Evolutionary conservation across 2,888 invertebrate genomes (phyloP).

Genomic region (Arctia plantaginis): DNA sequence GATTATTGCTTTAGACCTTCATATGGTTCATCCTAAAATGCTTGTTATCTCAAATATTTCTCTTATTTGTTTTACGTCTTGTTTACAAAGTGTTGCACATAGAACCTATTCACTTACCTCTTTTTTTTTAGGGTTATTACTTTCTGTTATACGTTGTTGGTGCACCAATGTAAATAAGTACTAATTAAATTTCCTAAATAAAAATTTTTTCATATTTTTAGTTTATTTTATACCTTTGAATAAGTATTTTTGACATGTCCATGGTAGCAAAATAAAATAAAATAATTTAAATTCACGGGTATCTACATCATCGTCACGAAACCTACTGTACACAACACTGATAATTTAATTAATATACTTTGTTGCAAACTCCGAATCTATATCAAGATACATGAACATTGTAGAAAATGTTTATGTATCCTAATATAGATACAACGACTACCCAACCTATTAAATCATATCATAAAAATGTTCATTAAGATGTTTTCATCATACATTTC

Average conservation of each 20-base stretch:
- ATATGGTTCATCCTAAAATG: background rate
- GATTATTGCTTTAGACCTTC: constrained; percentile 3
- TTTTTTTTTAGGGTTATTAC: background rate
- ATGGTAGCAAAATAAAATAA: background rate
- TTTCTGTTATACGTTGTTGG: background rate
- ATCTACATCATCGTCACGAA: background rate
- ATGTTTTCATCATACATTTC: constrained; percentile 27
- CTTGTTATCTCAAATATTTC: background rate
- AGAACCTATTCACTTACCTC: background rate
- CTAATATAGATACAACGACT: constrained; percentile 23
- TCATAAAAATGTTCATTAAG: constrained; percentile 29
- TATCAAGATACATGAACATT: background rate
- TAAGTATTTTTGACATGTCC: background rate
- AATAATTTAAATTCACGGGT: background rate
- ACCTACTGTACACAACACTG: background rate
- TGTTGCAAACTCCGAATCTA: background rate
- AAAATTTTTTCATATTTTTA: background rate
- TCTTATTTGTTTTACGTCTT: background rate
- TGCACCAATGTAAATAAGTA: background rate
- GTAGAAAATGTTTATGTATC: constrained; percentile 6
- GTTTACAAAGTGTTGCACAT: background rate
- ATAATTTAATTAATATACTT: background rate
- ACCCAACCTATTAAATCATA: constrained; percentile 19
- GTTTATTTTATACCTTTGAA: background rate
- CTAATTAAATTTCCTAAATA: background rate